phyloP scores from a whole-genome alignment of 2,797 vertebrate genomes.

The Paedocypris micromegethes region DNA sequence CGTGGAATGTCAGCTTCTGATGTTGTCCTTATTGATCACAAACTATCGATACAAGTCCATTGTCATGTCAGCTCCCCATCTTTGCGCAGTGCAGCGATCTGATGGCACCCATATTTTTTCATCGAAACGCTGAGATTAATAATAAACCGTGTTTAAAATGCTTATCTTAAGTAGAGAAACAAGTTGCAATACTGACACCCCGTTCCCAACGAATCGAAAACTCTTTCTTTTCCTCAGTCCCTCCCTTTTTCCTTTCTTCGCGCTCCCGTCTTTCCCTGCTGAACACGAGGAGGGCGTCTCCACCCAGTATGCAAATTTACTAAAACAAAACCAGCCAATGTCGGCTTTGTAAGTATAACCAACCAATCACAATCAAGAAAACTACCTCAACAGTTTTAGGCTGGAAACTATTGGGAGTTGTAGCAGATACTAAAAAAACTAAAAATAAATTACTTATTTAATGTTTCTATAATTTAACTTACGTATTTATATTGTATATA shows the following conservation, averaged over 20 bases:
- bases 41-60: conserved; percentile 44
- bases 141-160: conserved; percentile 22
- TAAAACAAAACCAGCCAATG: conserved; percentile 49
- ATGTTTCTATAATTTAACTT: too few relatives aligned
- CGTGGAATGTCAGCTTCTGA: conserved; percentile 30
- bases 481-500: too few relatives aligned
- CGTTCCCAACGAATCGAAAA: conserved; percentile 44
- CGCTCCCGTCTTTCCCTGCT: conserved; percentile 48
- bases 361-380: conserved; percentile 47
- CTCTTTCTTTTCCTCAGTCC: conserved; percentile 48
- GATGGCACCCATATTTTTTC: conserved; percentile 33
- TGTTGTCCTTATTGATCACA: conserved; percentile 37
- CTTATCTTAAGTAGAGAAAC: conserved; percentile 43
- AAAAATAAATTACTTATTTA: too few relatives aligned
- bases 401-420: conserved; percentile 30
- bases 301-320: conserved; percentile 39
- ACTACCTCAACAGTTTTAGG: conserved; percentile 36
- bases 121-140: conserved; percentile 15
- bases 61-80: conserved; percentile 45
- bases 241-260: conserved; percentile 46
- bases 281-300: conserved; percentile 46
- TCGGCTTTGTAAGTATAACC: conserved; percentile 4
- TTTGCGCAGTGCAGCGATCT: conserved; percentile 49
- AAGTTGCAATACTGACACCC: conserved; percentile 37
- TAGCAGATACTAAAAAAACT: conserved; percentile 14